Evolutionary conservation across 2,113 vertebrate genomes (phyloP), one percentile per base, ranked within the genome.

Genomic region (Serinus canaria): DNA sequence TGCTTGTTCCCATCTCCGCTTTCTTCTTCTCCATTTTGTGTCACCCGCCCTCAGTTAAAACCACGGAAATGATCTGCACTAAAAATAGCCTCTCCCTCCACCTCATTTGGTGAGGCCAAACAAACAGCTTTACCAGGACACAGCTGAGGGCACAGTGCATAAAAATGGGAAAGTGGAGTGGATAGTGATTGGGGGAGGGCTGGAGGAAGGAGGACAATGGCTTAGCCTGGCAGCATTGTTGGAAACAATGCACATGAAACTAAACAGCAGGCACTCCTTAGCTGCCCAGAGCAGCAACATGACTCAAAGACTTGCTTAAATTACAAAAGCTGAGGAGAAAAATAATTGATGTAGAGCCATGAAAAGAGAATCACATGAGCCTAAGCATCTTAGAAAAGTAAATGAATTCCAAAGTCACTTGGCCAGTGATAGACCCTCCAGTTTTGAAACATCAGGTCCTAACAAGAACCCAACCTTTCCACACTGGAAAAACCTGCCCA

Each of bases 61-160:
- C 63, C 67, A 83, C 4, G 2, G 88, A 85, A 96, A 90, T 31
- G 50, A 88, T 58, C 53, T 0, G 0, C 66, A 53, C 79, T 85
- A 90, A 94, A 91, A 95, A 91, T 62, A 92, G 85, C 53, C 25
- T 87, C 78, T 93, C 74, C 92, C 78, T 93, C 67, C 72, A 79
- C 50, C 73, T 85, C 94, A 31, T 60, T 60, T 73, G 49, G 74
- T 56, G 44, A 76, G 70, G 58, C 58, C 75, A 87, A 75, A 77
- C 81, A 85, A 95, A 83, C 63, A 85, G 63, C 75, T 92, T 73
- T 49, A 60, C 82, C 70, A 73, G 58, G 53, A 87, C 94, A 87
- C 69, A 89, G 84, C 23, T 68, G 77, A 92, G 44, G 87, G 81
- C 62, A 88, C 53, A 55, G 23, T 7, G 30, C 64, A 93, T 11